phyloP scores from a whole-genome alignment of 2,113 vertebrate species.

The Oxygymnocypris stewartii region DNA sequence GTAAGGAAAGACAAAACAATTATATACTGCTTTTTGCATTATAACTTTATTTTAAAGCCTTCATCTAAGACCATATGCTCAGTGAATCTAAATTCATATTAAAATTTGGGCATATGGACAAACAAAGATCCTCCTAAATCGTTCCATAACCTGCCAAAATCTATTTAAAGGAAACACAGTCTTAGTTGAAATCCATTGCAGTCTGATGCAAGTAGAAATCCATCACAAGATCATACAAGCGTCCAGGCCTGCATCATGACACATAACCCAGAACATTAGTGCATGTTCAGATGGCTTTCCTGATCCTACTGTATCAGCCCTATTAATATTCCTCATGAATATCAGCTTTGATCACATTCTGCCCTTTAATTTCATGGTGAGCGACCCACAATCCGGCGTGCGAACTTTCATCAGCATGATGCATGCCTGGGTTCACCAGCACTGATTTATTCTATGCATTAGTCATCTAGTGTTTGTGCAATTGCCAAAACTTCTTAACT shows the following conservation, averaged over 20 bases:
- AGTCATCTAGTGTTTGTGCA: neutral
- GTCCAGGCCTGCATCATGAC: neutral
- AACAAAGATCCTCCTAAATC: neutral
- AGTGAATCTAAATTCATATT: too few species aligned
- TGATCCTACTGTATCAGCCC: neutral
- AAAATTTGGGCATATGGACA: neutral
- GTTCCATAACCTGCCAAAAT: neutral
- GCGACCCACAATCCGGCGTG: slow-evolving; percentile 19
- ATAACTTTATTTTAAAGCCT: neutral
- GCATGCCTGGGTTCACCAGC: slow-evolving; percentile 33
- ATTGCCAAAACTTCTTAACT: neutral
- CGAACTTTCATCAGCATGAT: slow-evolving; percentile 30
- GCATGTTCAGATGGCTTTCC: neutral
- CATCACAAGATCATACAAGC: neutral
- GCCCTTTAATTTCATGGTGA: slow-evolving; percentile 44
- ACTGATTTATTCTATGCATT: slow-evolving; percentile 21
- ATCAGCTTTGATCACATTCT: slow-evolving; percentile 30
- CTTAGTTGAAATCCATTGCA: neutral
- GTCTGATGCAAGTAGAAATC: neutral
- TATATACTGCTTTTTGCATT: neutral
- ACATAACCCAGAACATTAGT: neutral
- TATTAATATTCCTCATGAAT: slow-evolving; percentile 37
- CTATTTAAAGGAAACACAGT: neutral
- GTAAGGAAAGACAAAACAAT: neutral
- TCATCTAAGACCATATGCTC: neutral